These are phyloP conservation scores for Bombus turneri DNA, from an alignment of 1,140 invertebrate species.

Conservation along the genomic window DNA sequence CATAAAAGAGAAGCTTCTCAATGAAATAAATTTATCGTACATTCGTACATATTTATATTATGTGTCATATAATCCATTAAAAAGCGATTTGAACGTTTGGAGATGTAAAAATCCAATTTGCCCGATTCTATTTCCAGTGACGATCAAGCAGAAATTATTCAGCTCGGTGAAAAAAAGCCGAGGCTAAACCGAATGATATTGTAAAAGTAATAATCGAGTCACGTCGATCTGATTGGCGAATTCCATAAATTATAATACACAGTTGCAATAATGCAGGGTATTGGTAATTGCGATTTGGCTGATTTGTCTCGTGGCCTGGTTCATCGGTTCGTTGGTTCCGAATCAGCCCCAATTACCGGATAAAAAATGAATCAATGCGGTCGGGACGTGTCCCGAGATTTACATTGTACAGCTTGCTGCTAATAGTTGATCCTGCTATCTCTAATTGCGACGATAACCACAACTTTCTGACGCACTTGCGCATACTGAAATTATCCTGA, in stretches of 20 bases:
- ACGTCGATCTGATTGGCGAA: background rate
- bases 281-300: conserved; percentile 35
- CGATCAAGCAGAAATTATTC: background rate
- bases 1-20: too few relatives aligned
- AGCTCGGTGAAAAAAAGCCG: background rate
- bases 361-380: conserved; percentile 29
- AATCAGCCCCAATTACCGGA: conserved; percentile 34
- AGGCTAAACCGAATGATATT: background rate
- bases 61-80: background rate
- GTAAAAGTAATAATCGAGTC: conserved; percentile 32
- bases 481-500: too few relatives aligned
- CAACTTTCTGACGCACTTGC: background rate
- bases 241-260: conserved; percentile 28
- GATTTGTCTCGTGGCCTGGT: conserved; percentile 25
- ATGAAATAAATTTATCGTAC: too few relatives aligned
- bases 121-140: too few relatives aligned
- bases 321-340: conserved; percentile 23
- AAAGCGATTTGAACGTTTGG: background rate
- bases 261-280: background rate
- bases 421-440: conserved; percentile 11
- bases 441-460: conserved; percentile 18
- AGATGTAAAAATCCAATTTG: too few relatives aligned
- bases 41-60: too few relatives aligned
- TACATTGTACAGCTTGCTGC: background rate
- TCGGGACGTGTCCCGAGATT: background rate